phyloP scores from a whole-genome alignment of 2,888 invertebrate species.

The Achlya flavicornis region DNA sequence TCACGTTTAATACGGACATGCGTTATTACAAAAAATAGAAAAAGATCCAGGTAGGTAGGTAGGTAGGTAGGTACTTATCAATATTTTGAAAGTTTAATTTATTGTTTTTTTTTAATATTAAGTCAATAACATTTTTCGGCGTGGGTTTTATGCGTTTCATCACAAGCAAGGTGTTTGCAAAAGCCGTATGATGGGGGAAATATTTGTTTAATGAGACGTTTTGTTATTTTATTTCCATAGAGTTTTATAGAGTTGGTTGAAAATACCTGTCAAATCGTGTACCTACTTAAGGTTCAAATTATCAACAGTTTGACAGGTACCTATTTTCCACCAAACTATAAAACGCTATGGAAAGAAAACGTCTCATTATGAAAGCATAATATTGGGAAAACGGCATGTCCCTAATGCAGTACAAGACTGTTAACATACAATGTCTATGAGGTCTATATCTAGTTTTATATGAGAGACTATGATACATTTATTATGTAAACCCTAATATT shows the following conservation, averaged over 20 bases:
- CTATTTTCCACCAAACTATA: no score
- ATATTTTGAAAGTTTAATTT: not conserved
- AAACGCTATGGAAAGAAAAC: no score
- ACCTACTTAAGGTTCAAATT: no score
- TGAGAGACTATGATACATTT: conserved; percentile 73
- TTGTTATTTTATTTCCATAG: no score
- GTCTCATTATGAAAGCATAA: conserved; percentile 25
- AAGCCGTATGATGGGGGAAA: not conserved
- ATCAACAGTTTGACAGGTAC: no score
- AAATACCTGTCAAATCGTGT: no score
- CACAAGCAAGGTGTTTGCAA: conserved; percentile 1
- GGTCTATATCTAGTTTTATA: conserved; percentile 61
- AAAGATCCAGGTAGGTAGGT: no score
- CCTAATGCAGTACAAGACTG: conserved; percentile 49
- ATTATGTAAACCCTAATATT: conserved; percentile 64
- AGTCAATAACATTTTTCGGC: not conserved
- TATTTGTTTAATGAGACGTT: not conserved
- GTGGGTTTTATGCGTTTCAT: not conserved
- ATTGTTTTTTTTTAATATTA: not conserved
- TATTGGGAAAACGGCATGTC: conserved; percentile 46
- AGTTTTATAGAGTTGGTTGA: no score
- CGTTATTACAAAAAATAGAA: conserved; percentile 30
- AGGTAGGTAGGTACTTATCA: no score
- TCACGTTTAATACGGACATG: conserved; percentile 64
- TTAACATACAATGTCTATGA: conserved; percentile 62